Evolutionary conservation across 2,113 vertebrate genomes (phyloP), one percentile per base, ranked within the genome.

Genomic region (Sebastes schlegelii): DNA sequence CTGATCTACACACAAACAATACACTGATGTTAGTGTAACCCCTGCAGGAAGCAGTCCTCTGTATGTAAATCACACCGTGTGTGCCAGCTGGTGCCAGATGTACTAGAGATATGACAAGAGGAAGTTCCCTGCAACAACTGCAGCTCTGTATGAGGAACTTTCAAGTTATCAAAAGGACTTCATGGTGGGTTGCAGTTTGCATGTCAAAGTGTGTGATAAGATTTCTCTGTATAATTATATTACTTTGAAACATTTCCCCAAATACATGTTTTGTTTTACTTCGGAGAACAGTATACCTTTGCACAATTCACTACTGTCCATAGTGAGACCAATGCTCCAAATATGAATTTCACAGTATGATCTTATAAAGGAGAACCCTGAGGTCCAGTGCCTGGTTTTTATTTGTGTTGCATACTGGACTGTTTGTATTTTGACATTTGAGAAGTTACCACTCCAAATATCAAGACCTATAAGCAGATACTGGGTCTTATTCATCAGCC

Each of bases 81-180:
- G 5, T 11, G 4, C 14, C 60, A 49, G 34, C 54, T 64, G n/a
- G 7, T 60, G 23, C 55, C 51, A 64, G 45, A 6, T 58, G 40
- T 51, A 49, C 8, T 16, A 52, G n/a, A 77, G 40, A 19, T 46
- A 4, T 46, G n/a, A 73, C 16, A 85, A 23, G 45, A 8, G 80
- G 75, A 89, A 87, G 49, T 79, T 12, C 57, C 19, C 46, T 40
- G 46, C 58, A 74, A 8, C 17, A 81, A 48, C 10, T 26, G 49
- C 5, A 66, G 1, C 2, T 67, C 1, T 76, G 1, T 64, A 17
- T 34, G 13, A 9, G 43, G 65, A 68, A 65, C 4, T 26, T 11
- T 42, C 5, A 52, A 48, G 9, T 69, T 60, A 49, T 49, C 13
- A 71, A 34, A 77, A n/a, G 0, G 1, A 49, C 13, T 71, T 60